A percentile compares a stretch with the other conserved stretches of the same genome.
phyloP scores from a whole-genome alignment of 2,888 invertebrate genomes.

The Ectemnius lituratus region DNA sequence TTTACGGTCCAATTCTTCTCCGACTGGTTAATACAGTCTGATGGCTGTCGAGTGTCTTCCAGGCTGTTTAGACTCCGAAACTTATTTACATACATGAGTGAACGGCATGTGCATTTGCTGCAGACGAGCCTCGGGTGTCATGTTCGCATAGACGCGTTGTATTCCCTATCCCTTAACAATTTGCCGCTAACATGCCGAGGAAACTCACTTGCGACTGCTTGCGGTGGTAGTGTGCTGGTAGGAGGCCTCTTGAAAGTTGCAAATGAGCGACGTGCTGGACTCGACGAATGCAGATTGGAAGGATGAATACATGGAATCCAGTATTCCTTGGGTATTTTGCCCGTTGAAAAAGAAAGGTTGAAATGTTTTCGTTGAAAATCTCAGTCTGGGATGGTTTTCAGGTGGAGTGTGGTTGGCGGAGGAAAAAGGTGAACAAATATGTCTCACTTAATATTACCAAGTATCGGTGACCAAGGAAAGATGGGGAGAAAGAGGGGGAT shows the following conservation, averaged over 20 bases:
- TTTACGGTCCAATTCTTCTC: no score
- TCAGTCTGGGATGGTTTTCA: neutral
- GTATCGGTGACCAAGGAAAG: conserved; percentile 51
- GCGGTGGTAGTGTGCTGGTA: conserved; percentile 27
- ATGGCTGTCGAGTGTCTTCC: conserved; percentile 22
- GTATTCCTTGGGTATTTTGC: neutral
- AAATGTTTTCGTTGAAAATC: neutral
- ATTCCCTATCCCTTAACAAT: conserved; percentile 76
- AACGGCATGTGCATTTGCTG: conserved; percentile 42
- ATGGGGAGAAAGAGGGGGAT: conserved; percentile 36
- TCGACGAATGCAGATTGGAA: conserved; percentile 21
- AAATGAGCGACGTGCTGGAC: conserved; percentile 27
- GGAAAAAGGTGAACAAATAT: conserved; percentile 26
- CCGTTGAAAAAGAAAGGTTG: neutral
- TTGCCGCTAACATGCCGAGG: conserved; percentile 70
- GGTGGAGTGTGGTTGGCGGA: neutral
- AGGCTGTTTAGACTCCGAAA: conserved; percentile 37
- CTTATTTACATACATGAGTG: conserved; percentile 70
- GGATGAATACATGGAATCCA: neutral
- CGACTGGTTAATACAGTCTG: no score
- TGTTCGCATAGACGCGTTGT: conserved; percentile 61
- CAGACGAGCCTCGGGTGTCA: conserved; percentile 57
- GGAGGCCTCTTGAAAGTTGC: conserved; percentile 61
- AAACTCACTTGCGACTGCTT: conserved; percentile 55
- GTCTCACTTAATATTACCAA: conserved; percentile 43